These are phyloP conservation scores for Paralvinella palmiformis DNA, from an alignment of 1,140 invertebrate species.

Conservation along the genomic window DNA sequence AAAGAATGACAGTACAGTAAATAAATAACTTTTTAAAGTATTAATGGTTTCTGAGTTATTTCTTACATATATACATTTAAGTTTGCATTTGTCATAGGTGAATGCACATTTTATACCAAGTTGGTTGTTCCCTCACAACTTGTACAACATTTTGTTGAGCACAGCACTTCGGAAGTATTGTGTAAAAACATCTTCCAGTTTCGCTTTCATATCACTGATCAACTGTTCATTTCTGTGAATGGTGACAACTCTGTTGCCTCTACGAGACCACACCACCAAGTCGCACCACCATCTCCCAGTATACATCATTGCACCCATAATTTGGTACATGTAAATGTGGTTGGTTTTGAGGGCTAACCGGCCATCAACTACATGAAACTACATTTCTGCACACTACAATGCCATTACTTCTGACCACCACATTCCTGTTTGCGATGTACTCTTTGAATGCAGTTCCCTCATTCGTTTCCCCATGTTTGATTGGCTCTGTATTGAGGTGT, in stretches of 20 bases:
- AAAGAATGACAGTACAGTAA: slow-evolving; percentile 1
- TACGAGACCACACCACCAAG: slow-evolving; percentile 23
- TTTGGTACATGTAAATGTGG: slow-evolving; percentile 20
- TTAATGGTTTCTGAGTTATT: too few species aligned
- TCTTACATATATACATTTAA: too few species aligned
- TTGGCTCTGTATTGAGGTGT: slow-evolving; percentile 9
- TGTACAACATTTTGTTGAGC: background rate
- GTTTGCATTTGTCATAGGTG: too few species aligned
- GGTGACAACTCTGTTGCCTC: slow-evolving; percentile 8
- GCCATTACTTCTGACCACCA: slow-evolving; percentile 17
- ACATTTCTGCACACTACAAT: slow-evolving; percentile 13
- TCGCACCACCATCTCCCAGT: slow-evolving; percentile 14
- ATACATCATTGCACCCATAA: slow-evolving; percentile 19
- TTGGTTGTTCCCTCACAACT: too few species aligned
- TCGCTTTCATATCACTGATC: slow-evolving; percentile 6
- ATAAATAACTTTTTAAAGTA: too few species aligned
- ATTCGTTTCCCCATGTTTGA: slow-evolving; percentile 21
- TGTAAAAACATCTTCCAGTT: background rate
- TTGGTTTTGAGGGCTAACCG: slow-evolving; percentile 15
- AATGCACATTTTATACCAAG: too few species aligned
- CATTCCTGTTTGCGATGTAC: slow-evolving; percentile 10
- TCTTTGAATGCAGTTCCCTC: slow-evolving; percentile 19
- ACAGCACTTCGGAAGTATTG: background rate
- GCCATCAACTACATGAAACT: slow-evolving; percentile 13
- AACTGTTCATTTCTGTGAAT: slow-evolving; percentile 9